These are phyloP conservation scores for Atta colombica DNA, from an alignment of 1,140 invertebrate species.

Conservation along the genomic window DNA sequence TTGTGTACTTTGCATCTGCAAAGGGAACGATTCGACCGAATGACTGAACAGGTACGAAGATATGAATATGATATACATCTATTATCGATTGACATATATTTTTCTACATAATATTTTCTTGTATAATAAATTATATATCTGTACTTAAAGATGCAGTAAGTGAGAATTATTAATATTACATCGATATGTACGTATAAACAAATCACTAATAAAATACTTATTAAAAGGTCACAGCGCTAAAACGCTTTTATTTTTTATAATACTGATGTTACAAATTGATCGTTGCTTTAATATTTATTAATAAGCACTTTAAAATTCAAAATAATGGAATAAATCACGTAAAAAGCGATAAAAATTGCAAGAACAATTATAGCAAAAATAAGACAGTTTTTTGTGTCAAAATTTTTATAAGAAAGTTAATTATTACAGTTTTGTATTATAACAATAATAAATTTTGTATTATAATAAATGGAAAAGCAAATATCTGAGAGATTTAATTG, in stretches of 20 bases:
- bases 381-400: not conserved
- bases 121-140: not conserved
- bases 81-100: not conserved
- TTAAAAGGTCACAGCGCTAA: not conserved
- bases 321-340: not conserved
- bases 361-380: not conserved
- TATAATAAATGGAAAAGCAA: not conserved
- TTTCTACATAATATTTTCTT: not conserved
- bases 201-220: conserved; percentile 4
- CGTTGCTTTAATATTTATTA: not conserved
- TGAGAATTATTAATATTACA: conserved; percentile 9
- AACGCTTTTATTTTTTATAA: not conserved
- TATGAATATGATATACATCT: not conserved
- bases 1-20: conserved; percentile 27
- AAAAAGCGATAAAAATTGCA: not conserved
- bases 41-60: not conserved
- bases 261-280: conserved; percentile 34
- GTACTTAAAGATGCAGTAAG: not conserved
- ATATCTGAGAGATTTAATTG: not conserved
- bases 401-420: not conserved
- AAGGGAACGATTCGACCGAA: not conserved
- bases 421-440: conserved; percentile 7
- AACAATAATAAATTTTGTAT: too few relatives aligned
- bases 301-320: not conserved
- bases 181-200: not conserved